Percentiles rank a stretch among this genome's conserved stretches.
These are phyloP conservation scores for Zalophus californianus DNA, from an alignment of 2,797 vertebrate genomes.

Conservation along the genomic window DNA sequence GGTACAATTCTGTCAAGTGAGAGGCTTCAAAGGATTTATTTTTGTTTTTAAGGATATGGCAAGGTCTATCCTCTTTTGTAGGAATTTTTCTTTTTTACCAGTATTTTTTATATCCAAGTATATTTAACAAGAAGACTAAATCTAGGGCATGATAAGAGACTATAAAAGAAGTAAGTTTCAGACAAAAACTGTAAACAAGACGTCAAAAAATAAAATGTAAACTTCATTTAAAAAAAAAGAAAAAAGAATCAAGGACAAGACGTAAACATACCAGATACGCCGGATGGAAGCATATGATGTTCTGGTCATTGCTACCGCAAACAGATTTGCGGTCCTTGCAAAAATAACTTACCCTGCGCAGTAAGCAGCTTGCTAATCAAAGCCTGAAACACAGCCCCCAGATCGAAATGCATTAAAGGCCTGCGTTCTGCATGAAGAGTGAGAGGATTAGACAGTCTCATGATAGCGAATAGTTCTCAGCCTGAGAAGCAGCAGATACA, in stretches of 20 bases:
- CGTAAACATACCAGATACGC: constrained; percentile 4
- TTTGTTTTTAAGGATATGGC: constrained; percentile 50
- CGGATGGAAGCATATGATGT: constrained; percentile 43
- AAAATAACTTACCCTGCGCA: constrained; percentile 67
- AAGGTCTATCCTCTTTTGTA: not conserved
- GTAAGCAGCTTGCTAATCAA: constrained; percentile 78
- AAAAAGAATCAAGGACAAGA: constrained; percentile 38
- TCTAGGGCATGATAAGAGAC: constrained; percentile 58
- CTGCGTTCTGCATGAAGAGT: constrained; percentile 66
- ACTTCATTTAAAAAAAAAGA: constrained; percentile 51
- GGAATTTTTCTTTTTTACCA: constrained; percentile 49
- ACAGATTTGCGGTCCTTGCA: constrained; percentile 60
- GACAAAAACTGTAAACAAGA: constrained; percentile 72
- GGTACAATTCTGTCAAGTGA: constrained; percentile 1
- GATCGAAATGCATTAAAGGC: constrained; percentile 74
- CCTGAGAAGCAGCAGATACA: constrained; percentile 72
- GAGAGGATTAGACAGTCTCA: constrained; percentile 77
- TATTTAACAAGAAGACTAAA: constrained; percentile 70
- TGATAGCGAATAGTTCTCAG: constrained; percentile 72
- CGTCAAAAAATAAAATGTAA: constrained; percentile 78
- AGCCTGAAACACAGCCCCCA: constrained; percentile 73
- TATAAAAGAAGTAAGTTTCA: constrained; percentile 51
- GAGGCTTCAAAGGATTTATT: not conserved
- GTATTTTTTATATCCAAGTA: constrained; percentile 59
- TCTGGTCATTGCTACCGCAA: constrained; percentile 67